These are phyloP conservation scores for Theristicus caerulescens DNA, from an alignment of 2,113 vertebrate species.

Conservation along the genomic window DNA sequence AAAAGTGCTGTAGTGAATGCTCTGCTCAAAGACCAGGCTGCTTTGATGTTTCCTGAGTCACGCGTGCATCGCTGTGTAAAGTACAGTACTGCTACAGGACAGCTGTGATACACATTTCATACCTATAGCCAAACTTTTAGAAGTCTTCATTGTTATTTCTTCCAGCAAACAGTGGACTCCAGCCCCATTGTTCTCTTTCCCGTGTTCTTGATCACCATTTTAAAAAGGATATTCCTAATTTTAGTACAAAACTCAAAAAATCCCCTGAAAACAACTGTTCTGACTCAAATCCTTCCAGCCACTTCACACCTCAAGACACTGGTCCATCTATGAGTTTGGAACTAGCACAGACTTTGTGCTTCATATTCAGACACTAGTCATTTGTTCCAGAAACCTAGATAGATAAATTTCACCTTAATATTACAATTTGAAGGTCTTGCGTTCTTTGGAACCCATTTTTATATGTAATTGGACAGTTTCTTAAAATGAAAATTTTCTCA, in stretches of 20 bases:
- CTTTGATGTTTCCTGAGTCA: not conserved
- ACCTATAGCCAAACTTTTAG: not conserved
- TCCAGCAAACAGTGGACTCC: not conserved
- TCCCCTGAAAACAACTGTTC: not conserved
- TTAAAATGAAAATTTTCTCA: not conserved
- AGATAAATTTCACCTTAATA: not conserved
- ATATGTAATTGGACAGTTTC: not conserved
- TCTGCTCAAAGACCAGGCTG: not conserved
- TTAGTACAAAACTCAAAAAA: not conserved
- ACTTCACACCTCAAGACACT: not conserved
- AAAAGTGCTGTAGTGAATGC: not conserved
- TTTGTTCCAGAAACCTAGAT: not conserved
- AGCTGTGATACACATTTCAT: not conserved
- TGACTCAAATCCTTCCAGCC: not conserved
- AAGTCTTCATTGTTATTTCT: not conserved
- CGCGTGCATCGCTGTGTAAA: not conserved
- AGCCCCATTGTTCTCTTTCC: not conserved
- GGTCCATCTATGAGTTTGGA: not conserved
- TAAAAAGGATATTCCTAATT: not conserved
- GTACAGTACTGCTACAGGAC: not conserved
- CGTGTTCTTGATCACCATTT: not conserved
- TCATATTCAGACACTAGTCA: not conserved
- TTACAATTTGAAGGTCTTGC: not conserved
- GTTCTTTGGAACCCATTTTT: not conserved
- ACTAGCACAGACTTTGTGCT: not conserved